Evolutionary conservation across 2,797 vertebrate genomes (phyloP).

Genomic region (Arnoldichthys spilopterus): DNA sequence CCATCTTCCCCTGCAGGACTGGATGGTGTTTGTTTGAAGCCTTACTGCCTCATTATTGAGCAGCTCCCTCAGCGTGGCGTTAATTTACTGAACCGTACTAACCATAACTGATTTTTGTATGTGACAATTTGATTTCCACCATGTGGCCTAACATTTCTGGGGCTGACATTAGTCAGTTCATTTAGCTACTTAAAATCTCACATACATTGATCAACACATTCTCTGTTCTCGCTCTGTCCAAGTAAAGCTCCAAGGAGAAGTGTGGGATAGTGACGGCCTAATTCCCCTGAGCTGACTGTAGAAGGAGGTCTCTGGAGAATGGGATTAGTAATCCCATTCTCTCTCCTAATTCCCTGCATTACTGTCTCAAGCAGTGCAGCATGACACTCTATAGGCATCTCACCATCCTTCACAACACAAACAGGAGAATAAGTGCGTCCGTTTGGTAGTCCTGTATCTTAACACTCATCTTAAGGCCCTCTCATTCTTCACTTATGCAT

Average conservation of each 20-base stretch:
- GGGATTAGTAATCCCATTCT: slow-evolving; percentile 45
- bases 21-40: too few species aligned
- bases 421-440: not conserved
- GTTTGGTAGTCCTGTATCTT: not conserved
- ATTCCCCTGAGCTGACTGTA: slow-evolving; percentile 5
- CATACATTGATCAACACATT: not conserved
- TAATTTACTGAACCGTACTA: too few species aligned
- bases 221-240: slow-evolving; percentile 34
- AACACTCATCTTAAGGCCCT: not conserved
- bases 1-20: too few species aligned
- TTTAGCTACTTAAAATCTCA: too few species aligned
- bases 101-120: too few species aligned
- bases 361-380: slow-evolving; percentile 21
- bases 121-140: too few species aligned
- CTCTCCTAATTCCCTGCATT: slow-evolving; percentile 54
- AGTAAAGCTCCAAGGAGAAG: slow-evolving; percentile 14
- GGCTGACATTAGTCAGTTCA: too few species aligned
- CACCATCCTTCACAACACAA: not conserved
- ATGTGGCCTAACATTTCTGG: too few species aligned
- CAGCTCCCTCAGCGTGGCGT: too few species aligned
- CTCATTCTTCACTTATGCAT: not conserved
- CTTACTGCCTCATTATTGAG: too few species aligned
- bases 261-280: slow-evolving; percentile 29
- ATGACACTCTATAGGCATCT: not conserved
- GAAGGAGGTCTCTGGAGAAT: slow-evolving; percentile 21